phyloP scores from a whole-genome alignment of 2,888 invertebrate genomes.

The Tenthredo scrophulariae region DNA sequence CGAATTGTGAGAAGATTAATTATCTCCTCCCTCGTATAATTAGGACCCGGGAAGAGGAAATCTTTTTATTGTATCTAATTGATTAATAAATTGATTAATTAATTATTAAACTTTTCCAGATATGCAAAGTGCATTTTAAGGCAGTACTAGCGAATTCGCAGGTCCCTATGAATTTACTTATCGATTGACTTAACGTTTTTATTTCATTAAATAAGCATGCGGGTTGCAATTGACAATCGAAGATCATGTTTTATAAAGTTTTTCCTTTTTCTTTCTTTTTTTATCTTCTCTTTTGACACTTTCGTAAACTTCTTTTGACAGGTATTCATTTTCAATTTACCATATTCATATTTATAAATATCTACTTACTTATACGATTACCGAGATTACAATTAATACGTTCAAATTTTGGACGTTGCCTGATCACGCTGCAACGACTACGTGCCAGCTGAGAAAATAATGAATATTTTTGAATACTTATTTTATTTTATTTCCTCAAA shows the following conservation, averaged over 20 bases:
- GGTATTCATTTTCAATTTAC: constrained; percentile 2
- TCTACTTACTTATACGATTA: not conserved
- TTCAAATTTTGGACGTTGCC: constrained; percentile 34
- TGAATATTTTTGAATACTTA: not conserved
- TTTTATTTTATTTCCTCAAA: not conserved
- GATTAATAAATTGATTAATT: constrained; percentile 18
- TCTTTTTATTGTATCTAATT: constrained; percentile 13
- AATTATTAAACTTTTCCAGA: constrained; percentile 50
- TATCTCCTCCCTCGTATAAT: not conserved
- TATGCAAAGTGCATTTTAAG: constrained; percentile 53
- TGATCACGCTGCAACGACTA: not conserved
- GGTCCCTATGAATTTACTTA: constrained; percentile 52
- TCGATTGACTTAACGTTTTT: constrained; percentile 28
- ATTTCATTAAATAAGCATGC: constrained; percentile 23
- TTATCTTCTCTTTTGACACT: not conserved
- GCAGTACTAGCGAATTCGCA: constrained; percentile 51
- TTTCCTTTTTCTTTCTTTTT: not conserved
- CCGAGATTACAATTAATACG: constrained; percentile 9
- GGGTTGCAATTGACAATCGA: constrained; percentile 42
- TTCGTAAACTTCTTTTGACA: not conserved
- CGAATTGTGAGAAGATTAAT: not conserved
- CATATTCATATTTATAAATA: not conserved
- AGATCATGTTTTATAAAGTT: constrained; percentile 21
- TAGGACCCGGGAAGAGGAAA: constrained; percentile 19
- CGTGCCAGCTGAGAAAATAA: not conserved